These are phyloP conservation scores for Calyptommatus sinebrachiatus DNA, from an alignment of 2,113 vertebrate genomes.

Conservation along the genomic window DNA sequence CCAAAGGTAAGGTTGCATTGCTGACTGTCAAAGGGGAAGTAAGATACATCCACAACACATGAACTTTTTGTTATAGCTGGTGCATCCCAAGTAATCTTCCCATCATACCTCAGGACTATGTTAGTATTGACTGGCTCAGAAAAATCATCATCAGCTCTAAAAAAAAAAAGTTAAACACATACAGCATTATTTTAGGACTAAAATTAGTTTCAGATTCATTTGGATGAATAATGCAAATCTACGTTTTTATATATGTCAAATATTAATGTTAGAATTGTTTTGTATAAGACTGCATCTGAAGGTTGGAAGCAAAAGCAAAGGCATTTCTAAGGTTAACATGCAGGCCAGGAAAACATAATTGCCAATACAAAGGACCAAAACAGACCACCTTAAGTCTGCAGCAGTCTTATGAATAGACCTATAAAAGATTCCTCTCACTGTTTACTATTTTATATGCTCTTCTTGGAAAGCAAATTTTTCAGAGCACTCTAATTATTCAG, in stretches of 20 bases:
- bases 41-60: slow-evolving; percentile 93
- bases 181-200: neutral
- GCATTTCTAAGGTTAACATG: neutral
- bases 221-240: neutral
- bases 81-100: slow-evolving; percentile 93
- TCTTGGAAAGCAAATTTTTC: neutral
- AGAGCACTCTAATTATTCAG: neutral
- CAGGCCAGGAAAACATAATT: no score
- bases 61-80: slow-evolving; percentile 96
- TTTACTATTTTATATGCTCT: neutral
- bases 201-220: neutral
- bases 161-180: slow-evolving; percentile 1
- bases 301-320: neutral
- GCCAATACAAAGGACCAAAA: no score
- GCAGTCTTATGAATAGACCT: no score
- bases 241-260: neutral
- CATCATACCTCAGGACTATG: slow-evolving; percentile 89
- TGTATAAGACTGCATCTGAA: neutral
- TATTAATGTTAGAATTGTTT: neutral
- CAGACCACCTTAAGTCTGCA: neutral
- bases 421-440: neutral
- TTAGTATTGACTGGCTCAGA: slow-evolving; percentile 89
- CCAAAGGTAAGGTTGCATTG: slow-evolving; percentile 96
- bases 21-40: slow-evolving; percentile 95
- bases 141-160: slow-evolving; percentile 90